Evolutionary conservation across 1,140 invertebrate genomes (phyloP).

Genomic region (Dendrolimus kikuchii): DNA sequence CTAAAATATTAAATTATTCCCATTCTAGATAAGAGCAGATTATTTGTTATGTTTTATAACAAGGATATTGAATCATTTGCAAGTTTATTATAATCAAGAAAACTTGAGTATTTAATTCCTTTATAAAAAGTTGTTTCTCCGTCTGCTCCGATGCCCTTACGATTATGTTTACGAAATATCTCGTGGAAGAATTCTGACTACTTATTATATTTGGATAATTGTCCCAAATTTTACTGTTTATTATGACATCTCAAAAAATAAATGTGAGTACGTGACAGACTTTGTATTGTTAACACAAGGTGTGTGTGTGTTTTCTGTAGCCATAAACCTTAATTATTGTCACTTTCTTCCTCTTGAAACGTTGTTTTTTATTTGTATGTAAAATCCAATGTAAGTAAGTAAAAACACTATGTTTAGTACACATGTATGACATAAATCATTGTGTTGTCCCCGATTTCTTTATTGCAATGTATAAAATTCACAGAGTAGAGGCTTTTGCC

Average conservation of each 20-base stretch:
- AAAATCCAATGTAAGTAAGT: no score
- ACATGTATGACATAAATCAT: no score
- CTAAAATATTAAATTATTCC: no score
- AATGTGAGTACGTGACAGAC: conserved; percentile 6
- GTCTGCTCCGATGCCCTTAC: conserved; percentile 46
- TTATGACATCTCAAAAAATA: conserved; percentile 12
- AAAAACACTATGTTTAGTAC: no score
- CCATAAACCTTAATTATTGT: conserved; percentile 5
- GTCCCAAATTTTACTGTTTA: conserved; percentile 18
- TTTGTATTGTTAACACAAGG: neutral
- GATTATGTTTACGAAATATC: conserved; percentile 52
- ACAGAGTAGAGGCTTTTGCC: no score
- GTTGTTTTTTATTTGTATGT: no score
- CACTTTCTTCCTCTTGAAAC: neutral
- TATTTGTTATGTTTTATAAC: no score
- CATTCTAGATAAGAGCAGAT: no score
- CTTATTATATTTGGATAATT: conserved; percentile 26
- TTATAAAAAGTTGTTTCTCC: conserved; percentile 21
- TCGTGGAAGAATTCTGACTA: conserved; percentile 46
- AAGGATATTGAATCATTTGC: no score
- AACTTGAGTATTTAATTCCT: neutral
- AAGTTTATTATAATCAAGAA: no score
- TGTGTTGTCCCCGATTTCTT: no score
- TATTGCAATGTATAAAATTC: no score
- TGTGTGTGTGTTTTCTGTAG: neutral